phyloP scores from a whole-genome alignment of 2,888 invertebrate genomes.

The Cephalotes varians region DNA sequence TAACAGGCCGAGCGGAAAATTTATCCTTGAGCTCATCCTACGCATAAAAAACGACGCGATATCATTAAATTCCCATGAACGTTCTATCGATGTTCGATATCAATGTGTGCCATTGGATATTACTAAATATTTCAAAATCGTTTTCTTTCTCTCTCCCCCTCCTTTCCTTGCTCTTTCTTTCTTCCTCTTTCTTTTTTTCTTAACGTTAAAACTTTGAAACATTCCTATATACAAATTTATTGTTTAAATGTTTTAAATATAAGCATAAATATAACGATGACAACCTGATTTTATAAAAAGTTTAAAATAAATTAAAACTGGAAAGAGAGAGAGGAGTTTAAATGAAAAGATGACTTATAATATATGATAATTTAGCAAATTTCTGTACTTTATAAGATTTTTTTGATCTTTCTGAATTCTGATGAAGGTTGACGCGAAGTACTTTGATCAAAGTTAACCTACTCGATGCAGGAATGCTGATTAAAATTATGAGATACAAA shows the following conservation, averaged over 20 bases:
- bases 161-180: too few relatives aligned
- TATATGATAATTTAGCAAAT: not conserved
- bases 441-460: slow-evolving; percentile 10
- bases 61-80: slow-evolving; percentile 32
- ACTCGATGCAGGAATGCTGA: slow-evolving; percentile 14
- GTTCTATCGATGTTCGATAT: slow-evolving; percentile 21
- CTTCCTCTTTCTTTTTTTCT: not conserved
- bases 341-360: not conserved
- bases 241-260: not conserved
- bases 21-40: slow-evolving; percentile 17
- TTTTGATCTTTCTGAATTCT: not conserved
- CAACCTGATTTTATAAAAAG: not conserved
- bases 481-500: slow-evolving; percentile 43
- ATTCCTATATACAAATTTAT: not conserved
- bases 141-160: not conserved
- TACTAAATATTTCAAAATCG: slow-evolving; percentile 3
- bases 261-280: not conserved
- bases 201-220: not conserved
- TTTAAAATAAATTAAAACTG: too few relatives aligned
- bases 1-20: slow-evolving; percentile 4
- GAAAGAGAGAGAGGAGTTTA: too few relatives aligned
- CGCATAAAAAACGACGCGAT: slow-evolving; percentile 11
- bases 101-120: not conserved
- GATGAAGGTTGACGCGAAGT: not conserved
- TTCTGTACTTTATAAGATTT: not conserved